Evolutionary conservation across 2,797 vertebrate genomes (phyloP), one percentile per base, ranked within the genome.

Genomic region (Chaunax sp.): DNA sequence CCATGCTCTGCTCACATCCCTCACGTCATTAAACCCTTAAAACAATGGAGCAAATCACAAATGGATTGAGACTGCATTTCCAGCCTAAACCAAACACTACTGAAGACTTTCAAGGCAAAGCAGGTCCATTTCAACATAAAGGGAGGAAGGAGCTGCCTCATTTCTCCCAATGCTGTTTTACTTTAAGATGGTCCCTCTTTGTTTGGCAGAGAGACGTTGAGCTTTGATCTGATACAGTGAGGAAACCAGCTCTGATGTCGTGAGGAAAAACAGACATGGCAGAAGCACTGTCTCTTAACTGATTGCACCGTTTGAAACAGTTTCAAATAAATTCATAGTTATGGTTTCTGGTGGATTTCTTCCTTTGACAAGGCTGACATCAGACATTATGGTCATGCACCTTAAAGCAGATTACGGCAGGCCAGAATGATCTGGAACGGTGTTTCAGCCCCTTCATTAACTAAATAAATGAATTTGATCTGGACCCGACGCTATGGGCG

Each of bases 111-210:
- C 56, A 70, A 63, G 46, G 67, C 19, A 80, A 72, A 65, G 64
- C 54, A 76, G 59, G 53, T 71, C 66, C 63, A 53, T 85, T 75
- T 85, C 54, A 77, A 63, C 69, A 77, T 72, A 53, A 51, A 20
- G 47, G 16, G 41, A 57, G 38, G 33, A 72, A 58, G 41, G n/a
- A 33, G n/a, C 28, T 25, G 22, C 16, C 23, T 19, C 23, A 15
- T 83, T 6, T 60, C 35, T 51, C 15, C 50, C 53, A 46, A 57
- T 43, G 25, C 56, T 62, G 51, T 65, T 75, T 75, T 61, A 55
- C 26, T 33, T 72, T 14, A 53, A 58, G 1, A 16, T 22, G 46
- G 26, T 35, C 35, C 55, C n/a, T 50, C 49, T 44, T 72, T 63
- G 41, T 22, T 60, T 50, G 46, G 58, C 64, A 35, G 56, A 78